Percentiles rank a stretch among this genome's conserved stretches.
These are phyloP conservation scores for Eueremaeus valkanovi DNA, from an alignment of 2,888 invertebrate genomes.

Conservation along the genomic window DNA sequence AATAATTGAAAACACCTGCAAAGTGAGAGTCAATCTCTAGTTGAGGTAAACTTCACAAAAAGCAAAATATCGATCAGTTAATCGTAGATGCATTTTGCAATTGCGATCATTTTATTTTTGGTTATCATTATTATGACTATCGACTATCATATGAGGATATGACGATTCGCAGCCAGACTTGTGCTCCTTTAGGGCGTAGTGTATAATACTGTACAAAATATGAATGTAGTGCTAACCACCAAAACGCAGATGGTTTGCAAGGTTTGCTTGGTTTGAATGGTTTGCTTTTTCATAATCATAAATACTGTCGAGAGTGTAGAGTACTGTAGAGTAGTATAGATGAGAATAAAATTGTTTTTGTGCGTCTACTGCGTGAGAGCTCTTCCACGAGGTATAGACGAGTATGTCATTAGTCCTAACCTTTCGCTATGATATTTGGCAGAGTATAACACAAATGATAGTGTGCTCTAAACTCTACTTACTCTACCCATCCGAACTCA, in stretches of 20 bases:
- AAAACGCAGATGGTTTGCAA: slow-evolving; percentile 3
- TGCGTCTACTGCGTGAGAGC: slow-evolving; percentile 16
- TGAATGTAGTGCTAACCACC: not conserved
- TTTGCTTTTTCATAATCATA: not conserved
- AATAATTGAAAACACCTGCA: not conserved
- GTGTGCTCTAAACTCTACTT: not conserved
- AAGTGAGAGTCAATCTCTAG: not conserved
- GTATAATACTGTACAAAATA: not conserved
- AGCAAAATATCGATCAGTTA: not conserved
- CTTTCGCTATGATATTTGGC: not conserved
- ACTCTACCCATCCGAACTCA: not conserved
- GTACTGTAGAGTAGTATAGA: not conserved
- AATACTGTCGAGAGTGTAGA: too few species aligned
- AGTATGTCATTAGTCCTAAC: slow-evolving; percentile 18
- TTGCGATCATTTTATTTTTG: not conserved
- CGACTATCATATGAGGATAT: not conserved
- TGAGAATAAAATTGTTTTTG: slow-evolving; percentile 24
- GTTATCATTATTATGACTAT: not conserved
- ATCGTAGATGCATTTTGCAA: not conserved
- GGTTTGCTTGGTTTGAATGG: too few species aligned
- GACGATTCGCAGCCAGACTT: slow-evolving; percentile 11
- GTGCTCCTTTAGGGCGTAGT: slow-evolving; percentile 10
- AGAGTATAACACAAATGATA: slow-evolving; percentile 10
- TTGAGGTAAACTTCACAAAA: not conserved
- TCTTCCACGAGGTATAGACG: slow-evolving; percentile 17